Evolutionary conservation across 2,797 vertebrate genomes (phyloP).

Genomic region (Nannoperca obscura): DNA sequence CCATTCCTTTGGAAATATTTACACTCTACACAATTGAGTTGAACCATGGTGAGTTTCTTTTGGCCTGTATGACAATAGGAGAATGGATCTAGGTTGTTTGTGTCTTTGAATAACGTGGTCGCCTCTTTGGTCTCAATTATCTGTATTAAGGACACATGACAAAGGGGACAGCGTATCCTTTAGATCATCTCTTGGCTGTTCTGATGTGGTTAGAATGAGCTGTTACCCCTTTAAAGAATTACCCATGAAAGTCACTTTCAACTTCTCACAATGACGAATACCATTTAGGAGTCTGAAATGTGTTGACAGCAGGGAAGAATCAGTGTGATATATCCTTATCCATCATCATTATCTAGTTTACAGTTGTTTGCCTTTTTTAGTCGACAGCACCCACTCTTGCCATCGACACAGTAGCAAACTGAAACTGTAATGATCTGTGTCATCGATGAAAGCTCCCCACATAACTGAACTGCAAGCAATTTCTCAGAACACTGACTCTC

Average conservation of each 20-base stretch:
- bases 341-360: constrained; percentile 61
- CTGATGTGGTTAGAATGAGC: constrained; percentile 65
- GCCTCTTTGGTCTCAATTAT: constrained; percentile 50
- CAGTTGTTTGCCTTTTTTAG: constrained; percentile 38
- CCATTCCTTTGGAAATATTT: constrained; percentile 24
- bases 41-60: constrained; percentile 28
- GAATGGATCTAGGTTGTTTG: constrained; percentile 4
- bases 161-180: constrained; percentile 17
- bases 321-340: constrained; percentile 53
- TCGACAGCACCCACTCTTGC: constrained; percentile 39
- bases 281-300: constrained; percentile 40
- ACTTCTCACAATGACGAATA: constrained; percentile 40
- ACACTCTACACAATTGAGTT: constrained; percentile 19
- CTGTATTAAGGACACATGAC: constrained; percentile 26
- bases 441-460: constrained; percentile 82
- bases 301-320: constrained; percentile 53
- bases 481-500: constrained; percentile 82
- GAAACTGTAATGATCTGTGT: constrained; percentile 81
- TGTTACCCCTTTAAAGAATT: constrained; percentile 36
- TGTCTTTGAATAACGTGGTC: constrained; percentile 20
- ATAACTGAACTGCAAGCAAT: constrained; percentile 75
- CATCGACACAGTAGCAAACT: constrained; percentile 76
- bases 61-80: constrained; percentile 22
- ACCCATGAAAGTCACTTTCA: constrained; percentile 40
- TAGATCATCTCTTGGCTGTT: constrained; percentile 44